Evolutionary conservation across 2,888 invertebrate species (phyloP).

Genomic region (Vandiemenella viatica): DNA sequence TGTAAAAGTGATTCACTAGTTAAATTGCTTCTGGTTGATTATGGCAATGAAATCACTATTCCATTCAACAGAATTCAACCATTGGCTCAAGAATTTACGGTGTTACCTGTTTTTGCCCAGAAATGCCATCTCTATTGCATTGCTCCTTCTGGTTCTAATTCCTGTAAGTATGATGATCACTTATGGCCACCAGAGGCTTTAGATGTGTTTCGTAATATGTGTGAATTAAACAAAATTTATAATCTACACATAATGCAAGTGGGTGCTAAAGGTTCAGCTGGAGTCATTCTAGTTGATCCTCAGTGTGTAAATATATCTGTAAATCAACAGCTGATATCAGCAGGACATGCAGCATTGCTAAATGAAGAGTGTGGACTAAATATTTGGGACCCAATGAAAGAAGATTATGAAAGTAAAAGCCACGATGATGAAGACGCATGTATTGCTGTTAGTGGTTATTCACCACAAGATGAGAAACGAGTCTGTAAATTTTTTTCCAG

Average conservation of each 20-base stretch:
- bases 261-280: too few relatives aligned
- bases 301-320: too few relatives aligned
- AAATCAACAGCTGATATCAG: too few relatives aligned
- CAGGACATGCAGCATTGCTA: too few relatives aligned
- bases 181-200: constrained; percentile 4
- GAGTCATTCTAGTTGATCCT: too few relatives aligned
- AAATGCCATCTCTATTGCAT: constrained; percentile 5
- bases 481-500: constrained; percentile 7
- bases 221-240: too few relatives aligned
- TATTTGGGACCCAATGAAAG: constrained; percentile 7
- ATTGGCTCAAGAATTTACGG: not conserved
- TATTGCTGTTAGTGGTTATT: constrained; percentile 9
- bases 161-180: not conserved
- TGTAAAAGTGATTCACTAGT: not conserved
- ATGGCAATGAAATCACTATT: constrained; percentile 4
- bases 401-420: constrained; percentile 1
- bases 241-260: too few relatives aligned
- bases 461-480: constrained; percentile 5
- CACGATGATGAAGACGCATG: constrained; percentile 8
- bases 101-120: constrained; percentile 4
- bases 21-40: constrained; percentile 5
- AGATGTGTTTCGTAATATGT: too few relatives aligned
- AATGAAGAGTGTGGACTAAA: too few relatives aligned
- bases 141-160: not conserved
- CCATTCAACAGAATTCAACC: not conserved